Evolutionary conservation across 2,797 vertebrate species (phyloP).

Genomic region (Masticophis lateralis): DNA sequence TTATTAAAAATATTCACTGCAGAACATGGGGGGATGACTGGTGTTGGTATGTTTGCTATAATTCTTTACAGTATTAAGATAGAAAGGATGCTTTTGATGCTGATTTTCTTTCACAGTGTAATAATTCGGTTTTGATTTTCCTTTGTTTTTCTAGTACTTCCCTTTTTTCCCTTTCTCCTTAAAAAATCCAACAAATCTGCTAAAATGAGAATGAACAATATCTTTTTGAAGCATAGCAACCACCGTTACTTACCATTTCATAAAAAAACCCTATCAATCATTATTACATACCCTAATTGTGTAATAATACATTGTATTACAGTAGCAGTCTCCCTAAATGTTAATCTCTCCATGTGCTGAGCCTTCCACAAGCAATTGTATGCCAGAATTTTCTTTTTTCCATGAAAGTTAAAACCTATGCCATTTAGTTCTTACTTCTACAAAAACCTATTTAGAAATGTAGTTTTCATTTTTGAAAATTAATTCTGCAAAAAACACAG

Average conservation of each 20-base stretch:
- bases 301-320: background rate
- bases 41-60: background rate
- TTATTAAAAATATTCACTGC: background rate
- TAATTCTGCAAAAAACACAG: background rate
- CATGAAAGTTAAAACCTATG: background rate
- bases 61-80: background rate
- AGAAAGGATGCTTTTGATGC: background rate
- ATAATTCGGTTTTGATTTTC: background rate
- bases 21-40: background rate
- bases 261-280: background rate
- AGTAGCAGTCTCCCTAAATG: background rate
- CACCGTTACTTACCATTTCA: background rate
- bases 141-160: background rate
- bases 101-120: background rate
- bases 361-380: background rate
- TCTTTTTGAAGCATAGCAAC: background rate
- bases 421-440: background rate
- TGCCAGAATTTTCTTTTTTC: background rate
- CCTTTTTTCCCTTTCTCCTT: background rate
- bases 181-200: background rate
- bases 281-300: background rate
- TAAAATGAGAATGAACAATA: background rate
- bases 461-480: background rate
- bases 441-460: background rate
- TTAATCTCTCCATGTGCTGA: background rate